Evolutionary conservation across 2,113 vertebrate genomes (phyloP).

Genomic region (Triplophysa tibetana): DNA sequence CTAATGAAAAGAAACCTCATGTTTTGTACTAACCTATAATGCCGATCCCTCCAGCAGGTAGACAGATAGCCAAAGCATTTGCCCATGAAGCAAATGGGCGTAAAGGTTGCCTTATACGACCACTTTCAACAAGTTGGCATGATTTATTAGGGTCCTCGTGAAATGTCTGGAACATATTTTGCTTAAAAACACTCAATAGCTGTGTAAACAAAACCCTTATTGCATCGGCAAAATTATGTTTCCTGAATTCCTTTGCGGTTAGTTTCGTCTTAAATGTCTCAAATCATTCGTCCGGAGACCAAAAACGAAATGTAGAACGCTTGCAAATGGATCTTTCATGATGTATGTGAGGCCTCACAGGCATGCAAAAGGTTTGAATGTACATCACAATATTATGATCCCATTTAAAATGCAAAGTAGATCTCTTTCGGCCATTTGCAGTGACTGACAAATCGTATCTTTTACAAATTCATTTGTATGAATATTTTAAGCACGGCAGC

Average conservation of each 20-base stretch:
- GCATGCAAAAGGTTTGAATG: background rate
- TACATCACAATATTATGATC: conserved; percentile 9
- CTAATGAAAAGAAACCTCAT: conserved; percentile 5
- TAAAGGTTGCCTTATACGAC: background rate
- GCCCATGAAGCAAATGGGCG: conserved; percentile 1
- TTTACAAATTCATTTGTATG: conserved; percentile 18
- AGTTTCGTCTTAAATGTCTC: too few species aligned
- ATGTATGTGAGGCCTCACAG: background rate
- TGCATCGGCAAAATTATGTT: too few species aligned
- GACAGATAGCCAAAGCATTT: conserved; percentile 20
- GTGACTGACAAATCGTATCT: conserved; percentile 5
- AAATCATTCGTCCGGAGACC: too few species aligned
- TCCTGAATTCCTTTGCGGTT: too few species aligned
- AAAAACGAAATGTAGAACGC: background rate
- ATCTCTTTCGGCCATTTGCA: conserved; percentile 22
- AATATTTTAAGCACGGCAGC: conserved; percentile 32
- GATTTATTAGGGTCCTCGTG: too few species aligned
- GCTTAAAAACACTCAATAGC: too few species aligned
- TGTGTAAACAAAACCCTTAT: too few species aligned
- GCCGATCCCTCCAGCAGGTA: background rate
- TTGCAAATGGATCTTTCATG: conserved; percentile 1
- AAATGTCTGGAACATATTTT: too few species aligned
- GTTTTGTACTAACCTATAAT: background rate
- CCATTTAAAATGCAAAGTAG: conserved; percentile 33
- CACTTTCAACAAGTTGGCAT: too few species aligned